These are phyloP conservation scores for Nerophis lumbriciformis DNA, from an alignment of 2,113 vertebrate genomes.

Conservation along the genomic window DNA sequence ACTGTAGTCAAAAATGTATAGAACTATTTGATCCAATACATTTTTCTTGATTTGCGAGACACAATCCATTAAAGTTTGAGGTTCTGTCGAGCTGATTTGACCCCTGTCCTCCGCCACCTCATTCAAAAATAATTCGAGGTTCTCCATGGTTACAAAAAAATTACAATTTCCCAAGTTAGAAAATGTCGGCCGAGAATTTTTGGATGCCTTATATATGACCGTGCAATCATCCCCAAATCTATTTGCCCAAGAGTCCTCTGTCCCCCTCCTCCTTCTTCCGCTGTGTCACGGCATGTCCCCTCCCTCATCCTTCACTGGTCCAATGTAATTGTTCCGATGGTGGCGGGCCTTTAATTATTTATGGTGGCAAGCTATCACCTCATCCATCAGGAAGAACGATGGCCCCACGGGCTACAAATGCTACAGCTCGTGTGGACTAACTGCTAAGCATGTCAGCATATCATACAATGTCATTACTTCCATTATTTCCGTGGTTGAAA, in stretches of 20 bases:
- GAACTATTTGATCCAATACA: no score
- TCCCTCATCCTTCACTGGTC: constrained; percentile 56
- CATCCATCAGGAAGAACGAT: constrained; percentile 64
- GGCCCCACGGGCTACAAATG: constrained; percentile 38
- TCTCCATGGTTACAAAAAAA: no score
- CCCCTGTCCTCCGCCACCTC: no score
- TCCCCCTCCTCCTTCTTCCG: constrained; percentile 20
- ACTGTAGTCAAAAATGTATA: no score
- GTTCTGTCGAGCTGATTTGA: no score
- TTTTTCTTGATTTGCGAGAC: no score
- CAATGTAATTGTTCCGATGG: constrained; percentile 63
- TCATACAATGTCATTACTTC: not conserved
- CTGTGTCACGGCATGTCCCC: constrained; percentile 30
- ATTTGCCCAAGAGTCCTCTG: constrained; percentile 22
- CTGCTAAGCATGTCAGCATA: not conserved
- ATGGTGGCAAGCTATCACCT: constrained; percentile 56
- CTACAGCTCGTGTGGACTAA: constrained; percentile 27
- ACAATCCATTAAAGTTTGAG: no score
- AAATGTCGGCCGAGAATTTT: no score
- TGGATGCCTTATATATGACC: constrained; percentile 8
- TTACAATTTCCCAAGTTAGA: no score
- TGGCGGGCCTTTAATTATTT: constrained; percentile 71
- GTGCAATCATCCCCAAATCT: constrained; percentile 25
- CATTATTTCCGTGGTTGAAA: not conserved
- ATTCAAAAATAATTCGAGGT: no score